phyloP scores from a whole-genome alignment of 2,888 invertebrate species.

The Calameuta pallipes region DNA sequence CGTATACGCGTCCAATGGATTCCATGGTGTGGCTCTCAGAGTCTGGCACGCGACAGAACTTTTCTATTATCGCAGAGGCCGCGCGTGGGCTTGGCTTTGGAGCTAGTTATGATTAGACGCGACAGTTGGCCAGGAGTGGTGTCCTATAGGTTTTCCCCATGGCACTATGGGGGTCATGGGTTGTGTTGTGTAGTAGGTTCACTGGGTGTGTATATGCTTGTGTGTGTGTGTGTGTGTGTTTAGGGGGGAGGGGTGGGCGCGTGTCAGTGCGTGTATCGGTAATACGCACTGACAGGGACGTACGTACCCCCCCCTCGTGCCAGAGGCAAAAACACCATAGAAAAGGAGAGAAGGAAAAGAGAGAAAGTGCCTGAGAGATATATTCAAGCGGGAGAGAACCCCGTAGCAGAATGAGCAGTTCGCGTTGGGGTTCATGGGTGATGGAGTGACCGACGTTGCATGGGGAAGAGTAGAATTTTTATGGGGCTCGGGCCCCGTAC shows the following conservation, averaged over 20 bases:
- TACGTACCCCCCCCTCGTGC: slow-evolving; percentile 40
- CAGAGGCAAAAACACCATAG: slow-evolving; percentile 22
- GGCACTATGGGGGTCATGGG: neutral
- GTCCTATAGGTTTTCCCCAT: slow-evolving; percentile 1
- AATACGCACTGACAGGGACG: slow-evolving; percentile 63
- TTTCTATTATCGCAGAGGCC: slow-evolving; percentile 27
- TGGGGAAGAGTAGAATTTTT: neutral
- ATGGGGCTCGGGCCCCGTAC: slow-evolving; percentile 20
- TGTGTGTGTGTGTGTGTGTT: slow-evolving; percentile 1
- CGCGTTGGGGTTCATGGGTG: slow-evolving; percentile 35
- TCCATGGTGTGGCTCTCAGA: neutral
- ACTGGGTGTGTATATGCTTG: slow-evolving; percentile 17
- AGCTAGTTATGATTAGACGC: slow-evolving; percentile 63
- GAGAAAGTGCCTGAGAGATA: slow-evolving; percentile 43
- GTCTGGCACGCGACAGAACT: slow-evolving; percentile 27
- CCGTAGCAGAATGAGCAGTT: slow-evolving; percentile 57
- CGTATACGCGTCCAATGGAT: neutral
- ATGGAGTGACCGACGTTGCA: neutral
- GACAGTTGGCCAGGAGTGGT: slow-evolving; percentile 59
- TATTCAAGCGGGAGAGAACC: slow-evolving; percentile 38
- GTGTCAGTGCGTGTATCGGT: slow-evolving; percentile 49
- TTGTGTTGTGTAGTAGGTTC: slow-evolving; percentile 22
- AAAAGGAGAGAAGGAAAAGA: slow-evolving; percentile 41
- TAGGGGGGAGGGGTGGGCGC: slow-evolving; percentile 14
- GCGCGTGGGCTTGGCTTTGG: slow-evolving; percentile 51